Base-by-base conservation (phyloP, 2,888 invertebrate genomes). In the Pteria penguin region DNA sequence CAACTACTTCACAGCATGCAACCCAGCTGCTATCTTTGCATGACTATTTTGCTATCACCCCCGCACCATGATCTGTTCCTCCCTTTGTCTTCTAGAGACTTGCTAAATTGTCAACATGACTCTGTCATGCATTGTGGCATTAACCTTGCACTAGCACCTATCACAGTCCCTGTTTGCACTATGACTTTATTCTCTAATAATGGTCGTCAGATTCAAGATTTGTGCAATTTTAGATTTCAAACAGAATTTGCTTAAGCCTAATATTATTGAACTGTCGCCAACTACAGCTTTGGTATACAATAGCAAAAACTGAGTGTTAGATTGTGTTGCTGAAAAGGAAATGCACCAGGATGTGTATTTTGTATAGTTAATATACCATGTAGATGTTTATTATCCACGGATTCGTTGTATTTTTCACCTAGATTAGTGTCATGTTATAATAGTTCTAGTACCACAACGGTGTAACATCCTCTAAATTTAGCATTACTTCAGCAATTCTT, bases 21-120 rank as follows among this genome's bases (percentile, higher is more conserved):
- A 76, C 79, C 27, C 75, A 82, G 29, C 29, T 72, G 4, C 31
- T 78, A 11, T 68, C 78, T 58, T 14, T 81, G 45, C 77, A 76
- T 31, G 62, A 72, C 18, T 72, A 66, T 26, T 54, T 73, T 62
- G 76, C 72, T 2, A 52, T 79, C n/a, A 76, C 70, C 8, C n/a
- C 55, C 14, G 24, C 45, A 79, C n/a, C 63, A 54, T 71, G 63
- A 71, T 27, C 52, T 29, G 32, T 55, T 55, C 22, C 24, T 63
- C 2, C 55, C 62, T 24, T 26, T 71, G 14, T 55, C 62, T 11
- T 22, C 63, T 55, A 4, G 4, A 14, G 22, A 54, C 18, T 31
- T 71, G 26, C 26, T 61, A 1, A 62, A 31, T 14, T 71, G 63
- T 24, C 24, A 57, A 26, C 57, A 57, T 33, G 57, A 33, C 24